Percentiles rank a stretch among this genome's conserved stretches.
Evolutionary conservation across 2,113 vertebrate genomes (phyloP).

Genomic region (Gymnogyps californianus): DNA sequence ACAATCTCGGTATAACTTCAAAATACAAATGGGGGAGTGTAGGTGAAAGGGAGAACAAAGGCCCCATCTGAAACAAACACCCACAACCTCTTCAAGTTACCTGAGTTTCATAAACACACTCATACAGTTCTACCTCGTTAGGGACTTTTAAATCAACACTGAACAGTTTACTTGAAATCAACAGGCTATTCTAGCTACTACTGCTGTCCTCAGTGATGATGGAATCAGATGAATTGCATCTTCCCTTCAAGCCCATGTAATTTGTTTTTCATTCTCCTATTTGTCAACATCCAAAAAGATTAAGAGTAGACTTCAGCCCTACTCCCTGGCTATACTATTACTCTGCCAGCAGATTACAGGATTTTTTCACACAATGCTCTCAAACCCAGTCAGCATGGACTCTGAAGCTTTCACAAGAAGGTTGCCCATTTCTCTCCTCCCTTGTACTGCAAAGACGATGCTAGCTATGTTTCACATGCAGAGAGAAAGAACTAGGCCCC

Average conservation of each 20-base stretch:
- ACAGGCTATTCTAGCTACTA: not conserved
- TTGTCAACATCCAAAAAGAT: not conserved
- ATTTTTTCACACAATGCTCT: not conserved
- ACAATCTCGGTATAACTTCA: not conserved
- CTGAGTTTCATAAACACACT: not conserved
- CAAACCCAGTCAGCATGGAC: not conserved
- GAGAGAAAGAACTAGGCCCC: not conserved
- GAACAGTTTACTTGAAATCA: not conserved
- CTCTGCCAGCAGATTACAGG: not conserved
- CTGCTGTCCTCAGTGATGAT: not conserved
- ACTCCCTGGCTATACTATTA: not conserved
- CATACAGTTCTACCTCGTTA: not conserved
- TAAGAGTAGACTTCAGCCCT: not conserved
- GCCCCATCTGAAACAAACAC: not conserved
- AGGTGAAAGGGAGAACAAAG: not conserved
- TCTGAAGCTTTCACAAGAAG: not conserved
- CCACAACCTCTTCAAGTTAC: not conserved
- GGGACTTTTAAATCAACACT: not conserved
- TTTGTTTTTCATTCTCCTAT: not conserved
- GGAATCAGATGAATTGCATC: not conserved
- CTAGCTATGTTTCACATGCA: not conserved
- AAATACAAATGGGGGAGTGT: not conserved
- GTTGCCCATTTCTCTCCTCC: not conserved
- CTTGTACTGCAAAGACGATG: not conserved
- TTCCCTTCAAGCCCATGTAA: not conserved